A percentile compares a stretch with the other conserved stretches of the same genome.
Evolutionary conservation across 2,888 invertebrate genomes (phyloP).

Genomic region (Eupithecia insigniata): DNA sequence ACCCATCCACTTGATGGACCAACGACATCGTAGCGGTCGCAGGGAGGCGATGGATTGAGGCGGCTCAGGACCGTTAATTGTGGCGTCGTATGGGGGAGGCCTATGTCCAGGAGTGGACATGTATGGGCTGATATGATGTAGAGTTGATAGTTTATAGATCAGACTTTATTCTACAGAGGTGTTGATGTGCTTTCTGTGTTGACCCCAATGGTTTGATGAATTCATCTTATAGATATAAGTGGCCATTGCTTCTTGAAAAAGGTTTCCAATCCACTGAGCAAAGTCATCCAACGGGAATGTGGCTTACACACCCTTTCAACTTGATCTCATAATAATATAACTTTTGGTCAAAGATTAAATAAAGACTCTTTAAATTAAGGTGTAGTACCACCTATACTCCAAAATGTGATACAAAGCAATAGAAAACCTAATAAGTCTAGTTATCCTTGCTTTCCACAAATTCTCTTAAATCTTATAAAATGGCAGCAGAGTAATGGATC

Average conservation of each 20-base stretch:
- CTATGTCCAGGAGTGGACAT: too few species aligned
- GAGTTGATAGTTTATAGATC: too few species aligned
- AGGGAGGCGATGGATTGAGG: too few species aligned
- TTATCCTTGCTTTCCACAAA: background rate
- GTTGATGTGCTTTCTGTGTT: background rate
- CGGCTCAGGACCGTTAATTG: too few species aligned
- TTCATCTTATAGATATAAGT: background rate
- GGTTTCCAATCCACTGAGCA: background rate
- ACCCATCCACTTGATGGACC: too few species aligned
- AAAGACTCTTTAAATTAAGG: background rate
- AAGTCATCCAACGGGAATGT: background rate
- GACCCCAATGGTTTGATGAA: background rate
- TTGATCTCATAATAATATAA: background rate
- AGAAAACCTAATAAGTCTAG: background rate
- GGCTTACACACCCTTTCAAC: background rate
- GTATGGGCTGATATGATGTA: too few species aligned
- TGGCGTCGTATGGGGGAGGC: too few species aligned
- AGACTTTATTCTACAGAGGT: too few species aligned
- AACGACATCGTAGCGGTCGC: too few species aligned
- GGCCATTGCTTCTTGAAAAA: background rate
- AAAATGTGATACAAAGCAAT: background rate
- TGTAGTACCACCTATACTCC: background rate
- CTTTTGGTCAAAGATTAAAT: background rate
- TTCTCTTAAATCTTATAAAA: background rate
- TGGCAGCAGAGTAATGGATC: background rate